phyloP scores from a whole-genome alignment of 2,113 vertebrate genomes.

The Pristiophorus japonicus region DNA sequence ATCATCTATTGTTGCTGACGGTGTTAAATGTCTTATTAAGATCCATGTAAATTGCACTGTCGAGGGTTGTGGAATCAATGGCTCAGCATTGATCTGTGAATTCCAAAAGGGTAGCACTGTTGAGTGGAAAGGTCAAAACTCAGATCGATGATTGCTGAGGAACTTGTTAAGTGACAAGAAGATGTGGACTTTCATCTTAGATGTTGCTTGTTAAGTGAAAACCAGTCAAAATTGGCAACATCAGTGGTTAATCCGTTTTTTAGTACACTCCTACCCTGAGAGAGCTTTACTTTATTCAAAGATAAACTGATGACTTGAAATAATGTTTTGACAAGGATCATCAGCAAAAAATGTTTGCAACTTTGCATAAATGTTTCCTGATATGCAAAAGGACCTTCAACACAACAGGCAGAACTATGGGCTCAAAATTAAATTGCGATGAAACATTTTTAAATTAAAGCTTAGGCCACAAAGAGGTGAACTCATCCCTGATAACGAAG shows the following conservation, averaged over 20 bases:
- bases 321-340: neutral
- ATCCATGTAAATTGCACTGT: neutral
- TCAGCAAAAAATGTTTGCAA: neutral
- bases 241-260: neutral
- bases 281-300: neutral
- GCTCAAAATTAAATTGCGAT: constrained; percentile 6
- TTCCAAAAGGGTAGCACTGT: neutral
- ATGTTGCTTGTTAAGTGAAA: neutral
- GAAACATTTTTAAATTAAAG: neutral
- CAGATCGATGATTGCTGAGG: constrained; percentile 16
- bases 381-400: neutral
- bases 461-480: neutral
- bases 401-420: neutral
- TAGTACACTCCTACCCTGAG: too few species aligned
- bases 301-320: neutral
- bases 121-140: neutral
- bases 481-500: neutral
- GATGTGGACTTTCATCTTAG: neutral
- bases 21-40: neutral
- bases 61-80: neutral
- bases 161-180: neutral
- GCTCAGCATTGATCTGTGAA: constrained; percentile 17
- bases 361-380: constrained; percentile 4
- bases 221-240: neutral
- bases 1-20: constrained; percentile 12